phyloP scores from a whole-genome alignment of 2,888 invertebrate species.

The Zygogramma bicolorata region DNA sequence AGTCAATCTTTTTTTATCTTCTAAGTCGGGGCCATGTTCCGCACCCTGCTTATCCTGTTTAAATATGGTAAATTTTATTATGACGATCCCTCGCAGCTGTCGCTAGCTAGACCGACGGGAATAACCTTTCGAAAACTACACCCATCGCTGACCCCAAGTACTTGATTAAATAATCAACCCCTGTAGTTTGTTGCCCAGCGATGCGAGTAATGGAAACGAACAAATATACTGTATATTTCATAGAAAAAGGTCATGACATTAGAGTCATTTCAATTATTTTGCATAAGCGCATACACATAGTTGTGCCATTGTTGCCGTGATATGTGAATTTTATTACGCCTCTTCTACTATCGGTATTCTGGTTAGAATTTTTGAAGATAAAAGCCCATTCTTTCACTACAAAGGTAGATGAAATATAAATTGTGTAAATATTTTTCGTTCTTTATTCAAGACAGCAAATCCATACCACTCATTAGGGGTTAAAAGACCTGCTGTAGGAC shows the following conservation, averaged over 20 bases:
- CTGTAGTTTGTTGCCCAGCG: not conserved
- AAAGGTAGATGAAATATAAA: not conserved
- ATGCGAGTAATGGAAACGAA: not conserved
- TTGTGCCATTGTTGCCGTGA: not conserved
- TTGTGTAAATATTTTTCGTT: too few relatives aligned
- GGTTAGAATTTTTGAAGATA: not conserved
- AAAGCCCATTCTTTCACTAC: not conserved
- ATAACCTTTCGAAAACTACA: not conserved
- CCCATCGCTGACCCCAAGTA: not conserved
- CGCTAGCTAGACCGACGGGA: not conserved
- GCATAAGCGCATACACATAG: not conserved
- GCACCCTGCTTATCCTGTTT: too few relatives aligned
- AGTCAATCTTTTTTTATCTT: too few relatives aligned
- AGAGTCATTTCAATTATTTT: not conserved
- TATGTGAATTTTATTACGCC: not conserved
- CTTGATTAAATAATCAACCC: not conserved
- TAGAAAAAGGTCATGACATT: not conserved
- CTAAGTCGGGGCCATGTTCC: too few relatives aligned
- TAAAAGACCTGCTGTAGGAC: too few relatives aligned
- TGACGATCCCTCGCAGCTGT: not conserved
- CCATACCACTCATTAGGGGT: too few relatives aligned
- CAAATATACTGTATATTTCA: not conserved
- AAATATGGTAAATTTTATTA: not conserved
- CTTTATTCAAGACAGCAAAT: too few relatives aligned
- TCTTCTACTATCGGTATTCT: not conserved